These are phyloP conservation scores for Erpornis zantholeuca DNA, from an alignment of 2,113 vertebrate species.

Conservation along the genomic window DNA sequence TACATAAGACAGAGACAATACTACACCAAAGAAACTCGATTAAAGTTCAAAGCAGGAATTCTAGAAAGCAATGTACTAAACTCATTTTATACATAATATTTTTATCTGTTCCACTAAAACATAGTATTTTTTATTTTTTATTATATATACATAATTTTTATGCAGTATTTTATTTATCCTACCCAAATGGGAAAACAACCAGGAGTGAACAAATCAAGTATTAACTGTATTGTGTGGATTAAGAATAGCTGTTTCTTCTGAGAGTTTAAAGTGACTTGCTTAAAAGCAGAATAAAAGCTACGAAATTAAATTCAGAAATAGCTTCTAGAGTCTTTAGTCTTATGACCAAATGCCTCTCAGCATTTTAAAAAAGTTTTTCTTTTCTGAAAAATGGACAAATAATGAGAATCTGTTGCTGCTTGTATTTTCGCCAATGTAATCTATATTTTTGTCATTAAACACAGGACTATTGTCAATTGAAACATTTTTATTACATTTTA, in stretches of 20 bases:
- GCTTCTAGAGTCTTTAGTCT: background rate
- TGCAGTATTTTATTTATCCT: background rate
- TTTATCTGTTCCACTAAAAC: background rate
- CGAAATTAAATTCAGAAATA: background rate
- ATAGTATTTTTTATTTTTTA: background rate
- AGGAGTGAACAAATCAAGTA: background rate
- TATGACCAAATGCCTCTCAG: fast-evolving
- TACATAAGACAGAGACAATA: background rate
- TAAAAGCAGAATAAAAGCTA: background rate
- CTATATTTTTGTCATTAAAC: background rate
- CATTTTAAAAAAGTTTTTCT: background rate
- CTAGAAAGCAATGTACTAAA: background rate
- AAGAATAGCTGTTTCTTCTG: background rate
- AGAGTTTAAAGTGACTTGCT: background rate
- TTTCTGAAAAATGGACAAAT: background rate
- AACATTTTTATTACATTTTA: background rate
- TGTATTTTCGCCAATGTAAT: background rate
- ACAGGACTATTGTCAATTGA: background rate
- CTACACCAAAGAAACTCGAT: background rate
- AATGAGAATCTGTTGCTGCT: background rate
- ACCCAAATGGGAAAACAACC: background rate
- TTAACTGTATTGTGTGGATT: background rate
- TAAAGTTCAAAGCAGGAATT: background rate
- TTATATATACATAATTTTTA: background rate
- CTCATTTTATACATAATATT: background rate